phyloP scores from a whole-genome alignment of 2,797 vertebrate species.

The Brotula barbata region DNA sequence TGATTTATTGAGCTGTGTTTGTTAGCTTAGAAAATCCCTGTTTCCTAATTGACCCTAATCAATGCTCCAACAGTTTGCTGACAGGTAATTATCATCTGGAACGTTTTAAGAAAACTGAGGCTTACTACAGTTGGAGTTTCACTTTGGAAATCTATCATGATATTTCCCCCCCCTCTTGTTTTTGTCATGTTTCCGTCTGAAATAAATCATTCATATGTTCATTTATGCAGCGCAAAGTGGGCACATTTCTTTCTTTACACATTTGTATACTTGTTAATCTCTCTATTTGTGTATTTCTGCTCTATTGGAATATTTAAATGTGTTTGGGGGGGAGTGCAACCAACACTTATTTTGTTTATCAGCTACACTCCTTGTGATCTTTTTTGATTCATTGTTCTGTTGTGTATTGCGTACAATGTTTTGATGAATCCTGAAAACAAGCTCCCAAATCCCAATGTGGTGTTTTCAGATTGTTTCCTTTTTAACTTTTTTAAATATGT shows the following conservation, averaged over 20 bases:
- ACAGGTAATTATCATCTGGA: conserved; percentile 20
- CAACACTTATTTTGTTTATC: no score
- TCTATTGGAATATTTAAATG: neutral
- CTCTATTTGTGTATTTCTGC: neutral
- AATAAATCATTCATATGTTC: no score
- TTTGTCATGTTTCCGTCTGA: no score
- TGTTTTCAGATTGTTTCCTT: no score
- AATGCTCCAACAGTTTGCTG: conserved; percentile 18
- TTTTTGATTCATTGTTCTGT: no score
- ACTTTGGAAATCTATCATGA: no score
- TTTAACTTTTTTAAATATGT: no score
- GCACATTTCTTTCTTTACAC: neutral
- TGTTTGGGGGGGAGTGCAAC: no score
- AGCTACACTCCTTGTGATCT: neutral
- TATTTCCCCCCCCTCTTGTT: no score
- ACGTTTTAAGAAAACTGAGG: conserved; percentile 11
- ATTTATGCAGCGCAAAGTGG: neutral
- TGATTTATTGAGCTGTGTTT: conserved; percentile 71
- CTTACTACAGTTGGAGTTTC: conserved; percentile 17
- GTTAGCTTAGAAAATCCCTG: conserved; percentile 46
- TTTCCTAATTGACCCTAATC: conserved; percentile 53
- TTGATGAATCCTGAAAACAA: no score
- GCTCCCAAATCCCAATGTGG: no score
- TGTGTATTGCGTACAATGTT: no score
- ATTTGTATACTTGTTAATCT: neutral